Conservation (phyloP, 2,113 vertebrate genomes). For the Rattus norvegicus region DNA sequence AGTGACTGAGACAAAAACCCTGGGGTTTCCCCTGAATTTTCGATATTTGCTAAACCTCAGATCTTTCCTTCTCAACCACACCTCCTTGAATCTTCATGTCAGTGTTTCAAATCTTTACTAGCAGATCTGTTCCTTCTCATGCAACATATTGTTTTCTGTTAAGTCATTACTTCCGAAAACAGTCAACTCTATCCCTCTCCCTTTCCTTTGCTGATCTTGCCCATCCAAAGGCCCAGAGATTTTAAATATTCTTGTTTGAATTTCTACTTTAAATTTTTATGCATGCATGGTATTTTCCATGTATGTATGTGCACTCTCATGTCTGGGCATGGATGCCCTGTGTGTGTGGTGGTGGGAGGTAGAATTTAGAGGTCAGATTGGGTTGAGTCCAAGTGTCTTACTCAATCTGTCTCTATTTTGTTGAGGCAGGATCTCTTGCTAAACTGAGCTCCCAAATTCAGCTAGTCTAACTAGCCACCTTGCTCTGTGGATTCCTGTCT, state of each 20-base stretch:
- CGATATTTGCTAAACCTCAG: neutral
- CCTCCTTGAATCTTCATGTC: neutral
- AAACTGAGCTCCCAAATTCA: neutral
- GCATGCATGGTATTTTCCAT: neutral
- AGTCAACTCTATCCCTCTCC: neutral
- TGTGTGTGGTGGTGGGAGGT: neutral
- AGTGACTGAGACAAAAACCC: neutral
- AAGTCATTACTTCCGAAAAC: neutral
- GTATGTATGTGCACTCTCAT: neutral
- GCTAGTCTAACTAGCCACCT: neutral
- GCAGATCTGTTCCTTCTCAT: neutral
- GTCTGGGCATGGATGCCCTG: neutral
- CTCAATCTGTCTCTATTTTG: neutral
- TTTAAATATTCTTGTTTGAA: neutral
- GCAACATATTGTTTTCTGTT: neutral
- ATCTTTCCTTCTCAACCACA: neutral
- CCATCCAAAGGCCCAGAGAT: neutral
- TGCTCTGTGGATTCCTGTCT: neutral
- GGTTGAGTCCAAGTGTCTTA: neutral
- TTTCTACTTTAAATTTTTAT: neutral
- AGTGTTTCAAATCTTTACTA: neutral
- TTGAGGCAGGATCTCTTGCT: neutral
- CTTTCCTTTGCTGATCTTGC: neutral
- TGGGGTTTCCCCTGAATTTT: too few relatives aligned
- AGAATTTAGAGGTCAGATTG: neutral